These are phyloP conservation scores for Neocrepidodera transversa DNA, from an alignment of 2,888 invertebrate species.

Conservation along the genomic window DNA sequence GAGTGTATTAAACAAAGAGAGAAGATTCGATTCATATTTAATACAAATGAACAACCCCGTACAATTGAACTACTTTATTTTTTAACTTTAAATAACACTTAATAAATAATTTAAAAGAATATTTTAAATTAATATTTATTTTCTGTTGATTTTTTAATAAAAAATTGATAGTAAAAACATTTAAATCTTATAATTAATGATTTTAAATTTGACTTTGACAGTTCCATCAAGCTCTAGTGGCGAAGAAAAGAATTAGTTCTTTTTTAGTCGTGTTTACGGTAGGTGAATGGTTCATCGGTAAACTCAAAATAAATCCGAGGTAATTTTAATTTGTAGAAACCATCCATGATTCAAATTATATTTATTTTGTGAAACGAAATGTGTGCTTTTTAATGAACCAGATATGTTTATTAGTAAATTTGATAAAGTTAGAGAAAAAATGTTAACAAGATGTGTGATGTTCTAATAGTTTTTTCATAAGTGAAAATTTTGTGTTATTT, in stretches of 20 bases:
- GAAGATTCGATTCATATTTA: too few relatives aligned
- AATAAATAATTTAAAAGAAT: too few relatives aligned
- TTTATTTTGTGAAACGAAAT: slow-evolving; percentile 18
- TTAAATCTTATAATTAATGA: too few relatives aligned
- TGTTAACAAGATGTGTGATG: slow-evolving; percentile 21
- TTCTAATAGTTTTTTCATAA: neutral
- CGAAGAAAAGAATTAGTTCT: slow-evolving; percentile 7
- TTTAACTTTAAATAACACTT: too few relatives aligned
- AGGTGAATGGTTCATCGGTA: slow-evolving; percentile 48
- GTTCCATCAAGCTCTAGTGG: neutral
- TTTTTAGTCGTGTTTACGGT: slow-evolving; percentile 53
- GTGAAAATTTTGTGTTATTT: neutral
- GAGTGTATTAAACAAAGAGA: too few relatives aligned
- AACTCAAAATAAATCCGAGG: slow-evolving; percentile 57
- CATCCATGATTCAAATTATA: slow-evolving; percentile 47
- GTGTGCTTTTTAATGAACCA: slow-evolving; percentile 2
- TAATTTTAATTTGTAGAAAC: slow-evolving; percentile 48
- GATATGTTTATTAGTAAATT: too few relatives aligned
- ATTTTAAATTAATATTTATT: too few relatives aligned
- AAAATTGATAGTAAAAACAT: too few relatives aligned
- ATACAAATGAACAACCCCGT: neutral
- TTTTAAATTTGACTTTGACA: neutral
- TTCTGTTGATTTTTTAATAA: too few relatives aligned
- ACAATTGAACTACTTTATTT: neutral
- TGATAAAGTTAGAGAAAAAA: slow-evolving; percentile 24